These are phyloP conservation scores for Tachysurus vachellii DNA, from an alignment of 2,113 vertebrate genomes.

Conservation along the genomic window DNA sequence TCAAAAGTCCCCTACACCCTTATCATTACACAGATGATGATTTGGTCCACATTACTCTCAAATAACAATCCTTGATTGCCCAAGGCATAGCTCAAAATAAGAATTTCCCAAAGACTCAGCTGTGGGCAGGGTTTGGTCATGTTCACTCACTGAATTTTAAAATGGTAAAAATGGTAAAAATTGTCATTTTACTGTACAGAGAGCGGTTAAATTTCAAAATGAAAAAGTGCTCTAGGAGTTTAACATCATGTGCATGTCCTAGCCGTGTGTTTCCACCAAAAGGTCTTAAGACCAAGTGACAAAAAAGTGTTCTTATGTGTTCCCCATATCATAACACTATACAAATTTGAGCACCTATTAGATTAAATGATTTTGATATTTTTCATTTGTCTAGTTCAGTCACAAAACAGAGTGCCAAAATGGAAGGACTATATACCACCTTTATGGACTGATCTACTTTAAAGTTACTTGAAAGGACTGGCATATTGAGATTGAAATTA, in stretches of 20 bases:
- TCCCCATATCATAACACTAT: neutral
- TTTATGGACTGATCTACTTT: neutral
- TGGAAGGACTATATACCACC: neutral
- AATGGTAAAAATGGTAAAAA: conserved; percentile 15
- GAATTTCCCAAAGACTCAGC: conserved; percentile 34
- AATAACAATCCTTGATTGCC: conserved; percentile 31
- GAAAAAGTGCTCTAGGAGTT: conserved; percentile 19
- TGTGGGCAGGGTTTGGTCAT: neutral
- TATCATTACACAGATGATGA: conserved; percentile 31
- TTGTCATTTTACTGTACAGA: conserved; percentile 23
- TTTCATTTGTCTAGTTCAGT: neutral
- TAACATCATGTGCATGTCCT: neutral
- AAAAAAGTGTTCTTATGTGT: neutral
- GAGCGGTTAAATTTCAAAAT: conserved; percentile 32
- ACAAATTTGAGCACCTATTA: neutral
- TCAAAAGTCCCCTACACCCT: conserved; percentile 15
- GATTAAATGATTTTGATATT: neutral
- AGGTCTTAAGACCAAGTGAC: neutral
- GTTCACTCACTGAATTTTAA: conserved; percentile 31
- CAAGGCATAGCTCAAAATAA: conserved; percentile 37
- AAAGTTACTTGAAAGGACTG: neutral
- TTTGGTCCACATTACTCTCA: conserved; percentile 37
- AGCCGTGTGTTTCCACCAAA: conserved; percentile 6
- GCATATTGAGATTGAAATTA: neutral
- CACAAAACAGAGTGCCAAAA: neutral